Conservation (phyloP, 2,113 vertebrate genomes). For the Tamias sibiricus region DNA sequence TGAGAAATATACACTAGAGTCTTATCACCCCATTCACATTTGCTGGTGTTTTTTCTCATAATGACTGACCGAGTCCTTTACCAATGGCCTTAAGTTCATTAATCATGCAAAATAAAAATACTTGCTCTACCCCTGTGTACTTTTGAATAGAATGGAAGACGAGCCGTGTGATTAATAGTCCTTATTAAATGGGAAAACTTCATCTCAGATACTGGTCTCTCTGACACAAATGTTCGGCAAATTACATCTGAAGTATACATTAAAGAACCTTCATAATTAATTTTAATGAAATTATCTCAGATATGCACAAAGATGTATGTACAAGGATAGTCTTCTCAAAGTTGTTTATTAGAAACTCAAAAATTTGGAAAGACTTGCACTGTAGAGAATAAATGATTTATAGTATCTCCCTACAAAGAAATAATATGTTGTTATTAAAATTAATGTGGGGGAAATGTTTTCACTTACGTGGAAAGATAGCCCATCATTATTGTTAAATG, state of each 20-base stretch:
- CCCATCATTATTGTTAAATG: background rate
- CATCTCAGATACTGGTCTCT: conserved; percentile 39
- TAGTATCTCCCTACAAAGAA: conserved; percentile 27
- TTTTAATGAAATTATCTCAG: conserved; percentile 63
- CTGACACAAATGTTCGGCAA: conserved; percentile 60
- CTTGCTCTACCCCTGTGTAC: background rate
- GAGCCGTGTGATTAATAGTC: conserved; percentile 59
- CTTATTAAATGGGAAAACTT: conserved; percentile 63
- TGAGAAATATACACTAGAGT: background rate
- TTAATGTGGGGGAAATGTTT: conserved; percentile 16
- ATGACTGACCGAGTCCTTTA: conserved; percentile 49
- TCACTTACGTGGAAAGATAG: conserved; percentile 10
- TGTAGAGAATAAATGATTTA: conserved; percentile 11
- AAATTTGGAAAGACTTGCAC: background rate
- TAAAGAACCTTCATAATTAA: conserved; percentile 62
- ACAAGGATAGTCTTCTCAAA: conserved; percentile 51
- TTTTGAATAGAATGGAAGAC: conserved; percentile 63
- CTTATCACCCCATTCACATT: background rate
- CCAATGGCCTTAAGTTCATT: conserved; percentile 40
- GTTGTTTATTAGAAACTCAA: conserved; percentile 23
- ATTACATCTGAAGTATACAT: conserved; percentile 72
- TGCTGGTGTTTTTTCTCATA: background rate
- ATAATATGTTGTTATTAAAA: conserved; percentile 38
- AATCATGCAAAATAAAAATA: conserved; percentile 76
- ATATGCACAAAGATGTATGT: conserved; percentile 59